Percentiles rank a stretch among this genome's conserved stretches.
Evolutionary conservation across 2,888 invertebrate species (phyloP).

Genomic region (Cancer borealis): DNA sequence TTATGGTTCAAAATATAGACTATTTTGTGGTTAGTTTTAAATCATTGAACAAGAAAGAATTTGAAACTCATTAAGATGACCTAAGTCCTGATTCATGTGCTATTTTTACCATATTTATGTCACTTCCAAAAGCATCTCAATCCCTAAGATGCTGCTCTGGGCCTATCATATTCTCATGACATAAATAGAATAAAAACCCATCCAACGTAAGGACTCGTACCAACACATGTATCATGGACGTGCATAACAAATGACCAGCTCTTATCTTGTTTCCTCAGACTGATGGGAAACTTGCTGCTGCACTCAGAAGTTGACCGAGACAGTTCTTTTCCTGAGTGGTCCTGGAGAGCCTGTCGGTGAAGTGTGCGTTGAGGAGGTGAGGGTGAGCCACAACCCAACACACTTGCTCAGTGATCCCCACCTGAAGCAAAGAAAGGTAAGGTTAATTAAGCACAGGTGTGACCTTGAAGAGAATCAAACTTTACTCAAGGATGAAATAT

Average conservation of each 20-base stretch:
- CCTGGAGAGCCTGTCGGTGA: constrained; percentile 72
- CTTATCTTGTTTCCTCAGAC: neutral
- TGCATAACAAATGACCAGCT: neutral
- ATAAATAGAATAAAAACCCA: neutral
- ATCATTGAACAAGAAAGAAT: constrained; percentile 32
- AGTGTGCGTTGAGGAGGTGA: constrained; percentile 70
- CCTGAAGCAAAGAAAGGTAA: constrained; percentile 29
- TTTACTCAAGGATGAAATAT: neutral
- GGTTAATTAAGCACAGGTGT: neutral
- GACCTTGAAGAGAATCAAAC: neutral
- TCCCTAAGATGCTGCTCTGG: neutral
- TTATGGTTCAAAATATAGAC: constrained; percentile 23
- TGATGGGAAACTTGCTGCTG: neutral
- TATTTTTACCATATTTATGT: neutral
- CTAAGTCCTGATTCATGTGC: neutral
- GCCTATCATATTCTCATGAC: neutral
- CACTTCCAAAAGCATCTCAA: neutral
- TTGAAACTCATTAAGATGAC: neutral
- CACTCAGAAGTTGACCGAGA: constrained; percentile 74
- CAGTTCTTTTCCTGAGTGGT: constrained; percentile 68
- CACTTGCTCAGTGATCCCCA: constrained; percentile 75
- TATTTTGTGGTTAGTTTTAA: neutral
- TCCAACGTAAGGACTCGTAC: neutral
- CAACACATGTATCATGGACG: neutral
- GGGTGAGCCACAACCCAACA: constrained; percentile 74